These are phyloP conservation scores for rabbit (Oryctolagus cuniculus) DNA, from an alignment of 2,113 vertebrate genomes.

Conservation along the genomic window DNA sequence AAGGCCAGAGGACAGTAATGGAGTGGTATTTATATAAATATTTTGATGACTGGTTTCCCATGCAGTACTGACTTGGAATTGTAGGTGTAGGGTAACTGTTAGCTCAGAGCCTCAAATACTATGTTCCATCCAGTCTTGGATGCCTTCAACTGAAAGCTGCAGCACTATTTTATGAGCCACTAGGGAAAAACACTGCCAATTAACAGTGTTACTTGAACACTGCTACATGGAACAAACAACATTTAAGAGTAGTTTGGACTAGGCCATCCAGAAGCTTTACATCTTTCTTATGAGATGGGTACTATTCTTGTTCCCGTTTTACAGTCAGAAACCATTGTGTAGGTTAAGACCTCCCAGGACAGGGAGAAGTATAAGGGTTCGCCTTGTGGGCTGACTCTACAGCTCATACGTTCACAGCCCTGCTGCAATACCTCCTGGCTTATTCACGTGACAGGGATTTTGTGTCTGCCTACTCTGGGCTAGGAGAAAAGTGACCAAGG, in stretches of 20 bases:
- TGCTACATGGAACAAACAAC: neutral
- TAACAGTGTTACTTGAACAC: neutral
- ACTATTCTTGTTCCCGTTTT: neutral
- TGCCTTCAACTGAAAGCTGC: neutral
- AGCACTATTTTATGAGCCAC: neutral
- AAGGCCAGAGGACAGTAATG: neutral
- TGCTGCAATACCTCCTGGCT: neutral
- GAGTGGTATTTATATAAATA: neutral
- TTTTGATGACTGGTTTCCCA: neutral
- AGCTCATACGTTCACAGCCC: neutral
- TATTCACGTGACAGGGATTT: neutral
- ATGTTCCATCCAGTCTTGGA: neutral
- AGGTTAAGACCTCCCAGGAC: neutral
- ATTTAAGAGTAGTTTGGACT: neutral
- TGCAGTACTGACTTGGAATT: neutral
- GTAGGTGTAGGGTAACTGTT: neutral
- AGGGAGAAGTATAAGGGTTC: neutral
- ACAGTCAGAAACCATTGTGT: neutral
- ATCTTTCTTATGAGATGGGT: neutral
- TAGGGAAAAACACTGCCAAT: neutral
- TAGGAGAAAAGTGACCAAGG: neutral
- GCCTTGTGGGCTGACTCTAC: neutral
- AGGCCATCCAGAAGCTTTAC: neutral
- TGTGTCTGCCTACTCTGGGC: neutral
- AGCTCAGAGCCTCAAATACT: neutral